Evolutionary conservation across 2,888 invertebrate genomes (phyloP).

Genomic region (Cheiracanthium punctorium): DNA sequence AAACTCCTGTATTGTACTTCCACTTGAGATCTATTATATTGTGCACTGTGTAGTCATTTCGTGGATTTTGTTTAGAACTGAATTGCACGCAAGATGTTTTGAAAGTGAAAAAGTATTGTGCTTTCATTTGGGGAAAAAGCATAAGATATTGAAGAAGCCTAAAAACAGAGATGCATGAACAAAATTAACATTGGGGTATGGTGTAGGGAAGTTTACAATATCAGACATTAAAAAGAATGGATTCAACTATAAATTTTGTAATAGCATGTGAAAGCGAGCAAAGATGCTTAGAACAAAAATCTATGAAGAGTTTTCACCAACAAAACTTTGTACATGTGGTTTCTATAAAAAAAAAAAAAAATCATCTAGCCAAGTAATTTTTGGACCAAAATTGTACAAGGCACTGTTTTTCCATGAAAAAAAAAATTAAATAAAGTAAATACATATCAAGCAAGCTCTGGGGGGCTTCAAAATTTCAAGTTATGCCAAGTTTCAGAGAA

Average conservation of each 20-base stretch:
- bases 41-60: no score
- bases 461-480: constrained; percentile 23
- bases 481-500: constrained; percentile 10
- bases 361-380: not conserved
- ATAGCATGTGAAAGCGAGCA: not conserved
- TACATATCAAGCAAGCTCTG: constrained; percentile 23
- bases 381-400: not conserved
- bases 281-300: constrained; percentile 7
- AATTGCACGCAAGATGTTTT: no score
- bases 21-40: no score
- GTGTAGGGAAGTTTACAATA: constrained; percentile 11
- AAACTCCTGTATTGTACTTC: no score
- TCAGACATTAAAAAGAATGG: constrained; percentile 16
- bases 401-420: constrained; percentile 23
- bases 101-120: constrained; percentile 8
- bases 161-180: not conserved
- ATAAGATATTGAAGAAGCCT: constrained; percentile 18
- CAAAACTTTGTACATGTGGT: constrained; percentile 18
- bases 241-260: constrained; percentile 6
- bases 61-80: no score
- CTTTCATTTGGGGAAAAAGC: constrained; percentile 20
- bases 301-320: not conserved
- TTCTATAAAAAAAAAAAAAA: constrained; percentile 15
- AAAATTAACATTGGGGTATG: constrained; percentile 13
- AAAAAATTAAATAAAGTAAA: constrained; percentile 9